A percentile compares a stretch with the other conserved stretches of the same genome.
Evolutionary conservation across 2,888 invertebrate species (phyloP).

Genomic region (Ectemnius cavifrons): DNA sequence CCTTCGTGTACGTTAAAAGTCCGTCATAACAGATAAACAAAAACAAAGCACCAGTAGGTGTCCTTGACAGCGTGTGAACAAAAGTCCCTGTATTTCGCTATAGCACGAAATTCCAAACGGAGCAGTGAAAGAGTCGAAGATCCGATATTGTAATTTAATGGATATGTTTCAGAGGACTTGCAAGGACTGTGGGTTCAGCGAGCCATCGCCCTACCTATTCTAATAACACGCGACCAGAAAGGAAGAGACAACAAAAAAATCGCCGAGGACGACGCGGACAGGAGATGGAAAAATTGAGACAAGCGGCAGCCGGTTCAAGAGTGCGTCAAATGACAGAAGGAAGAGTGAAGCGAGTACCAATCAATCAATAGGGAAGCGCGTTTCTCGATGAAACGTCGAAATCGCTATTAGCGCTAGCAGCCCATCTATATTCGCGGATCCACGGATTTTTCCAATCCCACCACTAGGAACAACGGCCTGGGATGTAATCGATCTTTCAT

Average conservation of each 20-base stretch:
- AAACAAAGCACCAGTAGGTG: neutral
- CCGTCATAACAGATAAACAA: conserved; percentile 17
- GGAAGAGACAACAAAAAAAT: conserved; percentile 7
- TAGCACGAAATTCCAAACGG: too few species aligned
- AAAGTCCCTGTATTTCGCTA: too few species aligned
- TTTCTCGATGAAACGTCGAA: conserved; percentile 20
- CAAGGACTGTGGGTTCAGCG: conserved; percentile 60
- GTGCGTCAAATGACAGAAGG: conserved; percentile 11
- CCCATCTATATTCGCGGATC: neutral
- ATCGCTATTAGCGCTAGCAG: neutral
- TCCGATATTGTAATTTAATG: too few species aligned
- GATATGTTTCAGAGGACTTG: conserved; percentile 57
- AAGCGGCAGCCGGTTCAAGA: conserved; percentile 57
- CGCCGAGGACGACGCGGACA: conserved; percentile 36
- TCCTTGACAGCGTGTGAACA: too few species aligned
- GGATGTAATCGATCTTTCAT: too few species aligned
- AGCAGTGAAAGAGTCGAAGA: too few species aligned
- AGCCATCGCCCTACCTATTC: conserved; percentile 61
- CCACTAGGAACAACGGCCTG: too few species aligned
- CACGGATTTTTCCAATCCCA: too few species aligned
- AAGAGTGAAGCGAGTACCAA: neutral
- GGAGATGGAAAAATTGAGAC: conserved; percentile 42
- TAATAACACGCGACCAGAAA: conserved; percentile 25
- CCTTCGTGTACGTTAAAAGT: conserved; percentile 12
- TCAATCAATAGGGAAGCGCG: neutral